Conservation (phyloP, 2,113 vertebrate species). For the Neomonachus schauinslandi region DNA sequence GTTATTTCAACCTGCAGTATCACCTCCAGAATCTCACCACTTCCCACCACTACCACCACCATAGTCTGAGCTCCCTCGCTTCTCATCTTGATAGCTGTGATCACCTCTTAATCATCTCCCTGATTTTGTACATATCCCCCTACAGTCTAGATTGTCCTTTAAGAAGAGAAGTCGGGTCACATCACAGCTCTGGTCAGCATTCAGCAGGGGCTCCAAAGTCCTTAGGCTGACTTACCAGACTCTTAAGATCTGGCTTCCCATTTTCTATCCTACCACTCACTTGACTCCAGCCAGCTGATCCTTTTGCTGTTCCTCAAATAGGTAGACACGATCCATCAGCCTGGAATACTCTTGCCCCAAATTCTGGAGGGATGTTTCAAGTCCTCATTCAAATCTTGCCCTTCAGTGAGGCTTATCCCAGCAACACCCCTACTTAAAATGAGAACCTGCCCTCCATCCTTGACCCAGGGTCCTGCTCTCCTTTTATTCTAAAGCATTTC, state of each 20-base stretch:
- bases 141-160: neutral
- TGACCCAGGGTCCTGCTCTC: neutral
- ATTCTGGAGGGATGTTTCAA: neutral
- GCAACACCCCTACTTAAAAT: neutral
- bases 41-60: neutral
- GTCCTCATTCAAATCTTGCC: neutral
- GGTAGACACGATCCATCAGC: neutral
- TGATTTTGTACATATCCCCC: neutral
- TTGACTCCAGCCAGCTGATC: neutral
- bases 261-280: neutral
- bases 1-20: accelerated
- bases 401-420: neutral
- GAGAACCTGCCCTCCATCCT: neutral
- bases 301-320: neutral
- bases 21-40: neutral
- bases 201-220: neutral
- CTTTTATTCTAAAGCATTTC: neutral
- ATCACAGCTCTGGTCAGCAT: neutral
- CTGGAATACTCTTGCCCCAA: neutral
- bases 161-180: neutral
- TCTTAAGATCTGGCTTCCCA: neutral
- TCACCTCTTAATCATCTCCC: neutral
- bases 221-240: neutral
- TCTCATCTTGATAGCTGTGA: neutral
- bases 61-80: neutral